phyloP scores from a whole-genome alignment of 2,797 vertebrate genomes.

The Crax fasciolata region DNA sequence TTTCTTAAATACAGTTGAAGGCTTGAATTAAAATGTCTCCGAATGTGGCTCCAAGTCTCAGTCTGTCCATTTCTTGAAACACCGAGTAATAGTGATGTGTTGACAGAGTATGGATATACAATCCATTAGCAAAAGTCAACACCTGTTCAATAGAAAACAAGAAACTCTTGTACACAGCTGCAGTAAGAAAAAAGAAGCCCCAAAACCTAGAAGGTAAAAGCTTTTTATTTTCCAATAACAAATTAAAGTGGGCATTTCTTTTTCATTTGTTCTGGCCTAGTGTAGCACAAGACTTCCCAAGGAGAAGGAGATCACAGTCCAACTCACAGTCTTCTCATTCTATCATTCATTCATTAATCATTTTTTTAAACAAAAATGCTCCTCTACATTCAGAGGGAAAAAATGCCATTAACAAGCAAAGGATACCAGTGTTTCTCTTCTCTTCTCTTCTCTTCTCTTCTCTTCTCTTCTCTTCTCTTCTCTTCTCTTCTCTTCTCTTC shows the following conservation, averaged over 20 bases:
- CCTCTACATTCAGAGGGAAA: background rate
- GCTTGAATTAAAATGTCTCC: constrained; percentile 42
- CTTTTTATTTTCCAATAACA: background rate
- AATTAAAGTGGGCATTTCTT: background rate
- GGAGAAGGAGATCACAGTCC: background rate
- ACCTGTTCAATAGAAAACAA: constrained; percentile 4
- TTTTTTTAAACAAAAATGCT: background rate
- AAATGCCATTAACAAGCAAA: background rate
- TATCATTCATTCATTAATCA: background rate
- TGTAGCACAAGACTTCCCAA: background rate
- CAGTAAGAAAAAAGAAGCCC: background rate
- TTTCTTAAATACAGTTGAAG: constrained; percentile 49
- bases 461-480: background rate
- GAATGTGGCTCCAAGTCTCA: background rate
- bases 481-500: no score
- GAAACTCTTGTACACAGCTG: background rate
- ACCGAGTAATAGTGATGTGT: constrained; percentile 11
- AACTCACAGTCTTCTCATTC: background rate
- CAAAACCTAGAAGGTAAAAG: background rate
- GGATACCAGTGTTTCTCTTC: background rate
- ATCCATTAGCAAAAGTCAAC: constrained; percentile 54
- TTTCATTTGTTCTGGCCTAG: background rate
- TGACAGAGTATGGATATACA: constrained; percentile 39
- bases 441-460: no score
- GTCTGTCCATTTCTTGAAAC: constrained; percentile 31